Conservation (phyloP, 2,888 invertebrate species). For the Ypsolopha scabrella region DNA sequence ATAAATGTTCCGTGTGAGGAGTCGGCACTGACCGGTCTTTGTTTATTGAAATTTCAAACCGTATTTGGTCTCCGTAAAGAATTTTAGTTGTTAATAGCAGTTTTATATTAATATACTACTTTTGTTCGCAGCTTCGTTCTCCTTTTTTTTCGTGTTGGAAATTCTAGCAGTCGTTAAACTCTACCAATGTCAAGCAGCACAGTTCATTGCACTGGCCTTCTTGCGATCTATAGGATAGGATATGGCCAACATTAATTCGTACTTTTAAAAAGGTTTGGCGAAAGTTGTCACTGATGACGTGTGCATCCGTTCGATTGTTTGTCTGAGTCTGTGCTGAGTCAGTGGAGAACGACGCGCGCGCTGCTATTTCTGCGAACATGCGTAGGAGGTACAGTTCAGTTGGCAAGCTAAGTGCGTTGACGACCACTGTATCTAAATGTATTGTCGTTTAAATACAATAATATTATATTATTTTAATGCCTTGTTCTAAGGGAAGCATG, state of each 20-base stretch:
- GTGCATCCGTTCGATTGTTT: conserved; percentile 45
- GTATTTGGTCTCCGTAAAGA: conserved; percentile 9
- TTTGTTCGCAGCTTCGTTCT: not conserved
- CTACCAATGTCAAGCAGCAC: too few relatives aligned
- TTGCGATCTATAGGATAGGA: too few relatives aligned
- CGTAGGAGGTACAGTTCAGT: conserved; percentile 30
- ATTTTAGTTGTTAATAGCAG: not conserved
- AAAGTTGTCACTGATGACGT: conserved; percentile 32
- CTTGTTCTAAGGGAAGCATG: too few relatives aligned
- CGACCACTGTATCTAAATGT: too few relatives aligned
- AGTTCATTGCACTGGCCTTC: too few relatives aligned
- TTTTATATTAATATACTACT: not conserved
- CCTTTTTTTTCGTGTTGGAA: not conserved
- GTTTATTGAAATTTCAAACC: conserved; percentile 27
- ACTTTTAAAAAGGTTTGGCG: conserved; percentile 20
- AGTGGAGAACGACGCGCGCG: conserved; percentile 48
- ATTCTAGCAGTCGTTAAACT: not conserved
- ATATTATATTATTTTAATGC: too few relatives aligned
- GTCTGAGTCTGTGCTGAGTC: conserved; percentile 37
- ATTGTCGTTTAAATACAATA: too few relatives aligned
- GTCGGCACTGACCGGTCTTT: conserved; percentile 34
- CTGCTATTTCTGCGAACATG: conserved; percentile 47
- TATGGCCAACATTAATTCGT: not conserved
- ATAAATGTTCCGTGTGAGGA: conserved; percentile 32
- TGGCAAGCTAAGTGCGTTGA: too few relatives aligned